phyloP scores from a whole-genome alignment of 2,888 invertebrate species.

The Ommatoiulus sabulosus region DNA sequence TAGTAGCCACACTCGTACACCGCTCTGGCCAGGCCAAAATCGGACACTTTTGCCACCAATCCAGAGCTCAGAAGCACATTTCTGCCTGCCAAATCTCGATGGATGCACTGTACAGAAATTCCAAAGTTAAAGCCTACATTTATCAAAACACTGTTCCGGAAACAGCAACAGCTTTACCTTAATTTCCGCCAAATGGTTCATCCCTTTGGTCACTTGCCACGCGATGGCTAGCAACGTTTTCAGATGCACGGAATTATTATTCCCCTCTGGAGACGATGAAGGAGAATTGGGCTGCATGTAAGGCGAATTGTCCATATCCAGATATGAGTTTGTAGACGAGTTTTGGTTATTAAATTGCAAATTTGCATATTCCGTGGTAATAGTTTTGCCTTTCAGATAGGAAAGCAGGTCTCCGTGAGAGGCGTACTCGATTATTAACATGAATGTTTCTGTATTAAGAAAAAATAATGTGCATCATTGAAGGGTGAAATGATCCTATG shows the following conservation, averaged over 20 bases:
- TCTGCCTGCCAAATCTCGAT: conserved; percentile 58
- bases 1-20: conserved; percentile 58
- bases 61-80: conserved; percentile 55
- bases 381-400: conserved; percentile 19
- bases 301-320: conserved; percentile 12
- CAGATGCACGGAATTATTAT: background rate
- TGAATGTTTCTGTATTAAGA: background rate
- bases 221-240: conserved; percentile 54
- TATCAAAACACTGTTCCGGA: background rate
- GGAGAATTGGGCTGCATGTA: background rate
- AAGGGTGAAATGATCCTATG: background rate
- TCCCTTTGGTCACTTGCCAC: conserved; percentile 58
- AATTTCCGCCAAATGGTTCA: conserved; percentile 56
- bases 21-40: conserved; percentile 58
- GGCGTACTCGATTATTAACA: conserved; percentile 57
- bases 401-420: conserved; percentile 40
- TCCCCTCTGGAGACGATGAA: background rate
- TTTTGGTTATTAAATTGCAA: conserved; percentile 47
- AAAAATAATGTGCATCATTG: background rate
- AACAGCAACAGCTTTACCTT: conserved; percentile 42
- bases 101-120: conserved; percentile 53
- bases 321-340: background rate
- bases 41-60: conserved; percentile 55
- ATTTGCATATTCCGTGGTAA: conserved; percentile 32
- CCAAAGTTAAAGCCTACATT: no score